Conservation (phyloP, 2,888 invertebrate species). For the Drosophila antonietae region DNA sequence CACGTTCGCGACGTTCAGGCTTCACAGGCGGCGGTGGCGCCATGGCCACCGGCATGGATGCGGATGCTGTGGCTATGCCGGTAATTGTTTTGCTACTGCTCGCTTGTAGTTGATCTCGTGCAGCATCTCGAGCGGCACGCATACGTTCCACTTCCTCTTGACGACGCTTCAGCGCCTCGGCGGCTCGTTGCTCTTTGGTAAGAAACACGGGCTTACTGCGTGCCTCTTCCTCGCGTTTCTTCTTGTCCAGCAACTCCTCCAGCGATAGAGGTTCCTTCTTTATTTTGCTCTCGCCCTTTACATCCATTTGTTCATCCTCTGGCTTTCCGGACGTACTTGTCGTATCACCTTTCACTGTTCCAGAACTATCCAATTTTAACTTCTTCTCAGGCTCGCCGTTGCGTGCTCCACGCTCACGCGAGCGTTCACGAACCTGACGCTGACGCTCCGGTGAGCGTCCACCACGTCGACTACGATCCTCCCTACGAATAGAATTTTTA, state of each 20-base stretch:
- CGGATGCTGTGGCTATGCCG: slow-evolving; percentile 67
- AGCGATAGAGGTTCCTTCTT: slow-evolving; percentile 94
- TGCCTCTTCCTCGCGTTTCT: slow-evolving; percentile 97
- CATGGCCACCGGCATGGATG: slow-evolving; percentile 35
- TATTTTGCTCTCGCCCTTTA: slow-evolving; percentile 76
- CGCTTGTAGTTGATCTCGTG: slow-evolving; percentile 61
- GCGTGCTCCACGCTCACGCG: slow-evolving; percentile 57
- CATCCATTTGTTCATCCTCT: slow-evolving; percentile 84
- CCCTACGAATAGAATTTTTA: slow-evolving; percentile 28
- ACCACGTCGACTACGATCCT: slow-evolving; percentile 62
- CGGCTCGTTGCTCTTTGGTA: slow-evolving; percentile 97
- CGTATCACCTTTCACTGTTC: slow-evolving; percentile 12
- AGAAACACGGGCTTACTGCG: slow-evolving; percentile 98
- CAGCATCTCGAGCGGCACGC: slow-evolving; percentile 87
- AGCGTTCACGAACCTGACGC: slow-evolving; percentile 59
- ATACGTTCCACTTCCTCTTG: slow-evolving; percentile 95
- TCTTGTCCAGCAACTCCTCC: slow-evolving; percentile 97
- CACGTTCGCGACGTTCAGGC: slow-evolving; percentile 84
- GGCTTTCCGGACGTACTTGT: slow-evolving; percentile 54
- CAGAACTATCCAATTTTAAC: slow-evolving; percentile 38
- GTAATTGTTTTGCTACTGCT: slow-evolving; percentile 39
- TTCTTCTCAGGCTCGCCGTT: slow-evolving; percentile 70
- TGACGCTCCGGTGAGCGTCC: slow-evolving; percentile 67
- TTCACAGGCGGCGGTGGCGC: slow-evolving; percentile 48
- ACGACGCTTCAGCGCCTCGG: slow-evolving; percentile 94